Evolutionary conservation across 1,140 invertebrate species (phyloP).

Genomic region (Drosophila leontia): DNA sequence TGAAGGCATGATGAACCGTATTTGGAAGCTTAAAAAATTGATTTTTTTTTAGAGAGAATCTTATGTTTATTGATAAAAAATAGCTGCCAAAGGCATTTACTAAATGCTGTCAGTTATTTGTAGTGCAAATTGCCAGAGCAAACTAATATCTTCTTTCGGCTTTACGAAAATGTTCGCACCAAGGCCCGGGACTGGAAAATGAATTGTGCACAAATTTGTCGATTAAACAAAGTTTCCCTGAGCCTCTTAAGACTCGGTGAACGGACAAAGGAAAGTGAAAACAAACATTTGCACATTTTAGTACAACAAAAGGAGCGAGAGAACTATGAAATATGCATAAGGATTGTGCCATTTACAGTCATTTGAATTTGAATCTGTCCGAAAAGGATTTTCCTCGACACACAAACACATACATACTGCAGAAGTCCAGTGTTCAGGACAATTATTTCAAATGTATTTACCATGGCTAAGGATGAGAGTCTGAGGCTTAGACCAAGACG

Average conservation of each 20-base stretch:
- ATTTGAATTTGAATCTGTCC: constrained; percentile 52
- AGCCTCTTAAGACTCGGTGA: constrained; percentile 24
- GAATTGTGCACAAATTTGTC: constrained; percentile 44
- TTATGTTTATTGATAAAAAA: neutral
- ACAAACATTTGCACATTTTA: constrained; percentile 30
- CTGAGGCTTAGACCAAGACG: constrained; percentile 8
- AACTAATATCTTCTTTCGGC: constrained; percentile 10
- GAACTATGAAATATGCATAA: constrained; percentile 57
- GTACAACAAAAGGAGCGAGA: constrained; percentile 33
- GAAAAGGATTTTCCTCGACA: constrained; percentile 32
- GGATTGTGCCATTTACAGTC: constrained; percentile 53
- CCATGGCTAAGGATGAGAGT: constrained; percentile 31
- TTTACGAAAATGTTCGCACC: constrained; percentile 9
- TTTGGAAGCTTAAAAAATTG: neutral
- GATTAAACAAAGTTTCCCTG: constrained; percentile 34
- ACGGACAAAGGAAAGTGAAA: constrained; percentile 44
- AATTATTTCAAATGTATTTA: constrained; percentile 72
- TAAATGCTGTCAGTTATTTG: constrained; percentile 11
- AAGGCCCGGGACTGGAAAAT: neutral
- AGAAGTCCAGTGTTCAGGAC: constrained; percentile 15
- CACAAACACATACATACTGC: neutral
- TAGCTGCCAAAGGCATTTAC: neutral
- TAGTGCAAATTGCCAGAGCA: constrained; percentile 4
- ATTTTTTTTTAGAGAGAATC: no score
- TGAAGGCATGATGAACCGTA: neutral